phyloP scores from a whole-genome alignment of 2,888 invertebrate species.

The Harpalus rufipes region DNA sequence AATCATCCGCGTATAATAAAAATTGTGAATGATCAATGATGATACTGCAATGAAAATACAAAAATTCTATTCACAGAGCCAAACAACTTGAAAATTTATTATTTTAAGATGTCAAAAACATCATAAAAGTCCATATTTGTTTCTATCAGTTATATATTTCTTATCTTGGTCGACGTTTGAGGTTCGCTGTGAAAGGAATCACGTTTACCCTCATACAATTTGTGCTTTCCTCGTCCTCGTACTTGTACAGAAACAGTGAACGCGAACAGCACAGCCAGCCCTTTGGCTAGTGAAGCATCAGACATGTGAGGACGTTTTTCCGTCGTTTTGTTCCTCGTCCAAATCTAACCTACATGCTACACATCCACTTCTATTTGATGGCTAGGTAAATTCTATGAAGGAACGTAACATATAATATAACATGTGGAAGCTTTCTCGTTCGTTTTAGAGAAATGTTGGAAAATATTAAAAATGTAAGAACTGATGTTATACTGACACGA shows the following conservation, averaged over 20 bases:
- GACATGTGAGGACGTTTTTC: background rate
- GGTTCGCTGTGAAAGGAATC: slow-evolving; percentile 41
- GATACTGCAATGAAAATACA: no score
- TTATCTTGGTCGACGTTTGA: background rate
- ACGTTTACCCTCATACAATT: slow-evolving; percentile 63
- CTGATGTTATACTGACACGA: no score
- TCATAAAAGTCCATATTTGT: no score
- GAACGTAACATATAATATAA: background rate
- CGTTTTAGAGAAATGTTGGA: background rate
- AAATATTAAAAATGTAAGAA: no score
- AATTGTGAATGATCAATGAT: no score
- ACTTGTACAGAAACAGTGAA: background rate
- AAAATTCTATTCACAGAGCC: no score
- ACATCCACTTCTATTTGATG: slow-evolving; percentile 12
- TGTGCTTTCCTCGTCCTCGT: slow-evolving; percentile 26
- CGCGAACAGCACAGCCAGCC: slow-evolving; percentile 7
- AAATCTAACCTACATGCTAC: slow-evolving; percentile 14
- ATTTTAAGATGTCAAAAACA: no score
- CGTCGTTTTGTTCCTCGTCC: slow-evolving; percentile 1
- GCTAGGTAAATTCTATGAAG: slow-evolving; percentile 14
- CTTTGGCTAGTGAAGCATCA: slow-evolving; percentile 18
- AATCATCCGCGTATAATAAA: no score
- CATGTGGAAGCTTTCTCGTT: background rate
- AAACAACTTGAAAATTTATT: no score
- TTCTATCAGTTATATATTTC: no score